Conservation (phyloP, 2,113 vertebrate species). For the Trogon melanurus region DNA sequence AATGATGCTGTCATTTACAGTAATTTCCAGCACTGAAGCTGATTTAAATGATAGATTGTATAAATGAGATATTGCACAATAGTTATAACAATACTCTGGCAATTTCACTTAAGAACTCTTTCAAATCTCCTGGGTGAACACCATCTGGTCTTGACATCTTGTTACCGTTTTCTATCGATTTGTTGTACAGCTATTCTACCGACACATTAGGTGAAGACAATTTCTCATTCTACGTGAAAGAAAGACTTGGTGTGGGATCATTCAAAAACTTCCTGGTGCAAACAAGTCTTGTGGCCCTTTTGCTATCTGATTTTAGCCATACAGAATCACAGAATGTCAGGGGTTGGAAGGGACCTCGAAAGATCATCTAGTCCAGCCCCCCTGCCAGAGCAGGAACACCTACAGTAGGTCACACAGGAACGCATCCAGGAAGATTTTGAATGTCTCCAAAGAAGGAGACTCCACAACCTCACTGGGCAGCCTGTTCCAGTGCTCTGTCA, state of each 20-base stretch:
- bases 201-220: not conserved
- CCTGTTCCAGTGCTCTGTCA: too few species aligned
- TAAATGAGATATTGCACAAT: not conserved
- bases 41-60: not conserved
- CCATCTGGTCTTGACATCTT: constrained; percentile 28
- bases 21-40: not conserved
- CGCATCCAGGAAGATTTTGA: too few species aligned
- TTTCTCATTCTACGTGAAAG: not conserved
- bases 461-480: too few species aligned
- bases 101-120: not conserved
- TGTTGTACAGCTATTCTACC: not conserved
- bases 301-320: not conserved
- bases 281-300: not conserved
- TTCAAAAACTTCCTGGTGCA: not conserved
- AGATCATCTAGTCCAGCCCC: too few species aligned
- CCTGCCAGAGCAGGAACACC: too few species aligned
- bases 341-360: too few species aligned
- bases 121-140: not conserved
- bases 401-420: too few species aligned
- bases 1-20: not conserved
- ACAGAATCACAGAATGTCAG: too few species aligned
- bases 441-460: too few species aligned
- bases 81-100: not conserved
- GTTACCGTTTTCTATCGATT: not conserved
- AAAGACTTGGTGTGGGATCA: not conserved